Evolutionary conservation across 2,113 vertebrate genomes (phyloP).

Genomic region (Epinephelus moara): DNA sequence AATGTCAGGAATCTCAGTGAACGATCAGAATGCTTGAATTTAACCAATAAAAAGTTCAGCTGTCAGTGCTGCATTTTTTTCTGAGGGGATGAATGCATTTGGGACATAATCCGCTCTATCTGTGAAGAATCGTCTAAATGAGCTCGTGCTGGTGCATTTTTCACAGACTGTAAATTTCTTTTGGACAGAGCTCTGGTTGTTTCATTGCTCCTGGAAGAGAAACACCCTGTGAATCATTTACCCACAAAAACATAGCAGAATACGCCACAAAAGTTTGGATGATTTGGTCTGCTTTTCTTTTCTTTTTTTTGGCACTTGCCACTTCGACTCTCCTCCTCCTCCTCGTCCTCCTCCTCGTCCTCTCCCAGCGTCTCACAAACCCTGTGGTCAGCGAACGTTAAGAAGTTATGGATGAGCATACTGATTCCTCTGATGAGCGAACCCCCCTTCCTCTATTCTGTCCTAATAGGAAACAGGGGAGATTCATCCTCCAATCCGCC

Average conservation of each 20-base stretch:
- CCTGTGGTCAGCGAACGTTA: conserved; percentile 56
- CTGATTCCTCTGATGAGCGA: conserved; percentile 71
- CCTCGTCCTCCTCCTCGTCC: conserved; percentile 21
- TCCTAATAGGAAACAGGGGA: conserved; percentile 79
- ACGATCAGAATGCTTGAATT: not conserved
- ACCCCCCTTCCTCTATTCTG: conserved; percentile 23
- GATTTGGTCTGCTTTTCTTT: conserved; percentile 7
- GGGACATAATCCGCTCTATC: conserved; percentile 9
- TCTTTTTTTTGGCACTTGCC: conserved; percentile 24
- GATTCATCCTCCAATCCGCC: conserved; percentile 67
- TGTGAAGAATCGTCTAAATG: conserved; percentile 23
- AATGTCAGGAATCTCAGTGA: not conserved
- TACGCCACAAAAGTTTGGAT: conserved; percentile 12
- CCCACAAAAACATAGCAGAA: conserved; percentile 20
- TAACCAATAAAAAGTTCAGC: not conserved
- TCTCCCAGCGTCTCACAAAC: conserved; percentile 39
- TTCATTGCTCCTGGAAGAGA: conserved; percentile 17
- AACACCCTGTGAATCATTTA: conserved; percentile 32
- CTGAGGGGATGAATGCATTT: not conserved
- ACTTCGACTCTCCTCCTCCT: conserved; percentile 11
- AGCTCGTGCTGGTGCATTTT: conserved; percentile 22
- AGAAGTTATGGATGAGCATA: conserved; percentile 75
- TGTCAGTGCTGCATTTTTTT: not conserved
- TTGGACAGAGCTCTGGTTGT: conserved; percentile 6
- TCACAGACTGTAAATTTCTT: conserved; percentile 28